Base-by-base conservation (phyloP, 2,113 vertebrate species). In the Boulengeromyrus knoepffleri region DNA sequence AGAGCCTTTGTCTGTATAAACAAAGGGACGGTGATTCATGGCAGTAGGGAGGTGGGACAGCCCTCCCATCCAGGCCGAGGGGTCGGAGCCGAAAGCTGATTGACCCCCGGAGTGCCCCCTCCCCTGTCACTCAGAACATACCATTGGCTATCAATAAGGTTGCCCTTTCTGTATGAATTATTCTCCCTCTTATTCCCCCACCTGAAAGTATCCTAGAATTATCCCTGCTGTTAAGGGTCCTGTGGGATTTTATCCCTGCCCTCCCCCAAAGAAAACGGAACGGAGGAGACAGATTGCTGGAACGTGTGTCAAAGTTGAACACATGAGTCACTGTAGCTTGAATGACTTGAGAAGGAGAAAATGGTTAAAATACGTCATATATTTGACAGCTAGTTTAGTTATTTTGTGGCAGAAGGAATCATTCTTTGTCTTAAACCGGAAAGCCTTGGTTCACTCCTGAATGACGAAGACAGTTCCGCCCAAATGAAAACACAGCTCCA, bases 21-120 rank as follows among this genome's bases (percentile, higher is more conserved):
- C 85, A 88, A 87, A 77, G 66, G 89, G 85, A 80, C 66, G 46
- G 85, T 87, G 85, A 90, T 77, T 74, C 89, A 90, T 90, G 24
- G 84, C 17, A 45, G 45, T 15, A n/a, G 21, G 45, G 31, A 21
- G 39, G 15, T 45, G 84, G 21, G 47, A 6, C 53, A 1, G 8
- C 56, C 36, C 9, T 47, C 89, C 19, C 56, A 21, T 3, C 56
- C 10, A 17, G 42, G 42, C 52, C 9, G 5, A 77, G 31, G 70
- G 27, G 31, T 17, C 8, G 36, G 6, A 39, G 5, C 53, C 1
- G 1, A 56, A 56, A 21, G 58, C 58, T 66, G 24, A 66, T 66
- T 66, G 0, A 8, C 5, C 24, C 24, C 58, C 1, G 24, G 24
- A 62, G 24, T 1, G 7, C 5, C n/a, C 58, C 58, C 24, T 66